Conservation (phyloP, 2,888 invertebrate species). For the Mythimna albipuncta region DNA sequence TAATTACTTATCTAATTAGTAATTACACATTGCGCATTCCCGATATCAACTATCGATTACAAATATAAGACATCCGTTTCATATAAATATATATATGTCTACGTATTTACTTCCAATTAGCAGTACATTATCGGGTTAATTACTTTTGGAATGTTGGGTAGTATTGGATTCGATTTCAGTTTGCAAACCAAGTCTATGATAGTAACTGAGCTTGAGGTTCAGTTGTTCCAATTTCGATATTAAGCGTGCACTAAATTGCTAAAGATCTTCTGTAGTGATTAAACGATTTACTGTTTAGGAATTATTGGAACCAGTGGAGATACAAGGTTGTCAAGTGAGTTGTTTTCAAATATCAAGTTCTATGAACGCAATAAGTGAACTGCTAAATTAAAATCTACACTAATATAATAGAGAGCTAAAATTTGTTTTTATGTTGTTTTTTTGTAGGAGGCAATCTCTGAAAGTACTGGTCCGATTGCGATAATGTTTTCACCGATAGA, state of each 20-base stretch:
- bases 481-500: too few relatives aligned
- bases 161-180: slow-evolving; percentile 32
- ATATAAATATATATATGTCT: slow-evolving; percentile 36
- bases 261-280: slow-evolving; percentile 42
- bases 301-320: slow-evolving; percentile 20
- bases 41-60: slow-evolving; percentile 24
- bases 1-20: slow-evolving; percentile 34
- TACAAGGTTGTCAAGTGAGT: slow-evolving; percentile 5
- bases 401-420: too few relatives aligned
- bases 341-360: not conserved
- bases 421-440: too few relatives aligned
- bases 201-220: slow-evolving; percentile 39
- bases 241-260: slow-evolving; percentile 29
- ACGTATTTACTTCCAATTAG: slow-evolving; percentile 55
- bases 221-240: slow-evolving; percentile 29
- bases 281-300: slow-evolving; percentile 41
- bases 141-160: slow-evolving; percentile 41
- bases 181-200: slow-evolving; percentile 23
- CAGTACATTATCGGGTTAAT: slow-evolving; percentile 49
- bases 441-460: too few relatives aligned
- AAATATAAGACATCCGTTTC: slow-evolving; percentile 33
- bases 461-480: too few relatives aligned
- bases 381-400: not conserved
- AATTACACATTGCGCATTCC: slow-evolving; percentile 10
- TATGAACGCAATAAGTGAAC: not conserved